Evolutionary conservation across 2,888 invertebrate species (phyloP), one percentile per base, ranked within the genome.

Genomic region (Imbricaverruca yamaguchii): DNA sequence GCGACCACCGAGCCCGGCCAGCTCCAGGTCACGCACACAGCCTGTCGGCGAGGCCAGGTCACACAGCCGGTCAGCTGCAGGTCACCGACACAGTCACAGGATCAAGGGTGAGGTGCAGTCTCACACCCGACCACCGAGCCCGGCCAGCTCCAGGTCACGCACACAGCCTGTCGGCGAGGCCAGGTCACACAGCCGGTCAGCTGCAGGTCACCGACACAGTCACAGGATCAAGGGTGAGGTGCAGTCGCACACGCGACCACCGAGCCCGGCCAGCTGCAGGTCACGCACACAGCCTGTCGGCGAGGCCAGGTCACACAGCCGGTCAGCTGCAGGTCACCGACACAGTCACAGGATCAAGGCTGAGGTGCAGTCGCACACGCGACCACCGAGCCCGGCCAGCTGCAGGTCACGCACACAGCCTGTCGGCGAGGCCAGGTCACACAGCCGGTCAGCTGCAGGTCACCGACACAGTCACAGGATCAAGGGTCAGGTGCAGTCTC

Each of bases 211-310:
- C 39, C 2, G 39, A 39, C 39, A 39, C 39, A 39, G 39, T 39
- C 39, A 39, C 39, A 39, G 39, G 39, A 39, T 39, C 39, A 39
- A 39, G 39, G 39, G 39, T 39, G 39, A 39, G 39, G 39, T 39
- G 23, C 95, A 95, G 87, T 96, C 96, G 86, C 96, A 96, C 63
- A 95, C 89, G 80, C 94, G 90, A 0, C 93, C 91, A 0, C 93
- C 92, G 21, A 23, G 12, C 21, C 18, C 23, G 65, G 65, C 18
- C 23, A 21, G 4, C 8, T 15, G 92, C 81, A n/a, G 53, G 53
- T 92, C 91, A 80, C 91, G 90, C 2, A 92, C 91, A 86, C 95
- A 95, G 83, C 92, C 93, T 93, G 86, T 21, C 39, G 69, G 65
- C 8, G 4, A 59, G 59, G 7, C 59, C 3, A 13, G 1, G 59